Evolutionary conservation across 2,888 invertebrate genomes (phyloP).

Genomic region (Suillia variegata): DNA sequence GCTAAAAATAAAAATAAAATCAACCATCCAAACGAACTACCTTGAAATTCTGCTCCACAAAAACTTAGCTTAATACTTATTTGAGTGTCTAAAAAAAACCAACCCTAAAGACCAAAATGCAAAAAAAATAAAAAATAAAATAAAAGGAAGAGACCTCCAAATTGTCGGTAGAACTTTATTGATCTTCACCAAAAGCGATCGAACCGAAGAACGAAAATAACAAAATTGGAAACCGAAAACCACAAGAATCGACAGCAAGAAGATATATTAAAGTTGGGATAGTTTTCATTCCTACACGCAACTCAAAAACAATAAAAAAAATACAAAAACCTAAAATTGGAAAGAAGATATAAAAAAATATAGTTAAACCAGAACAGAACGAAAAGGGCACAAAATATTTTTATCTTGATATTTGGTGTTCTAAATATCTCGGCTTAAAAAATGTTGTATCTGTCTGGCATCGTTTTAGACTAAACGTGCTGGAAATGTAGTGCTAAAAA

Average conservation of each 20-base stretch:
- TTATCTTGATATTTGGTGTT: conserved; percentile 44
- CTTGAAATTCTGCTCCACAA: no score
- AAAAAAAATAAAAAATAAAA: no score
- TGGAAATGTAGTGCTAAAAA: conserved; percentile 43
- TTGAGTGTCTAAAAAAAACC: no score
- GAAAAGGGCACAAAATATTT: conserved; percentile 45
- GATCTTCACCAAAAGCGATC: conserved; percentile 35
- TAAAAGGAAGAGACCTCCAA: no score
- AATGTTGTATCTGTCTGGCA: conserved; percentile 43
- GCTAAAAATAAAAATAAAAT: no score
- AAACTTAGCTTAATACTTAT: no score
- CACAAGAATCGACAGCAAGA: conserved; percentile 23
- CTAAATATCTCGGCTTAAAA: conserved; percentile 9
- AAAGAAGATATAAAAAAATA: conserved; percentile 35
- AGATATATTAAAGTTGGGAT: conserved; percentile 17
- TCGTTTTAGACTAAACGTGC: not conserved
- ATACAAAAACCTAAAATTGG: no score
- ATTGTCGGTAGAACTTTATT: conserved; percentile 47
- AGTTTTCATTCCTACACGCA: conserved; percentile 23
- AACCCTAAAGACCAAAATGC: no score
- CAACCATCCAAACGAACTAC: no score
- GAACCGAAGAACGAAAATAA: conserved; percentile 36
- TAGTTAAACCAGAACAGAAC: no score
- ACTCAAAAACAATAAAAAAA: not conserved
- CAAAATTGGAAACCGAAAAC: conserved; percentile 35